Evolutionary conservation across 2,113 vertebrate species (phyloP), one percentile per base, ranked within the genome.

Genomic region (Myrmecophaga tridactyla): DNA sequence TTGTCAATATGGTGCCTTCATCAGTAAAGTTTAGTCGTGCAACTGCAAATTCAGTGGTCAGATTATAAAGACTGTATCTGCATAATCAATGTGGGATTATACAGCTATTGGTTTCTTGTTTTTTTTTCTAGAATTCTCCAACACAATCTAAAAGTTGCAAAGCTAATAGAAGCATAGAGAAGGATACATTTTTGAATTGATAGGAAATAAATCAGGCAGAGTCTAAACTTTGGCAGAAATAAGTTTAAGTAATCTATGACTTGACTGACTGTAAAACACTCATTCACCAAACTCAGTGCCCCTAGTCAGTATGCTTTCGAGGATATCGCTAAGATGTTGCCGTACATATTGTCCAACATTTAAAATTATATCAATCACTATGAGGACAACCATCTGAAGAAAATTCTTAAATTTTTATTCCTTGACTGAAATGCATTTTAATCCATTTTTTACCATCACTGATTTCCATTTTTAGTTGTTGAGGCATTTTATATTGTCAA

Each of bases 381-480:
- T 73, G 12, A 93, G 23, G 70, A 53, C 95, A 91, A 58, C 96
- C 94, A 81, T 83, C 6, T 87, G 9, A 75, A 78, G 20, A 83
- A 96, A 77, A 91, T 90, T 15, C 1, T 84, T 67, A 94, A 75
- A 76, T 1, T 92, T 96, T 91, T 69, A 94, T 25, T 96, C 18
- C n/a, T 34, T 94, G 48, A 78, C 9, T 92, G 65, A 86, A 69
- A 86, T 23, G 1, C 84, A 97, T 94, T 1, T 48, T 87, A 62
- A 36, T 82, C 25, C 34, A 95, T 58, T 75, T 92, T 89, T 82
- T 67, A 63, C 31, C 88, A 82, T 94, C 39, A 96, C 36, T 72
- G 83, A 94, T 89, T 31, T 85, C 11, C 29, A 27, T 51, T 92
- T 94, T 82, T 7, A 91, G 27, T 1, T 92, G 92, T 92, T 77